Evolutionary conservation across 1,140 invertebrate genomes (phyloP).

Genomic region (Leptonema lineaticorne): DNA sequence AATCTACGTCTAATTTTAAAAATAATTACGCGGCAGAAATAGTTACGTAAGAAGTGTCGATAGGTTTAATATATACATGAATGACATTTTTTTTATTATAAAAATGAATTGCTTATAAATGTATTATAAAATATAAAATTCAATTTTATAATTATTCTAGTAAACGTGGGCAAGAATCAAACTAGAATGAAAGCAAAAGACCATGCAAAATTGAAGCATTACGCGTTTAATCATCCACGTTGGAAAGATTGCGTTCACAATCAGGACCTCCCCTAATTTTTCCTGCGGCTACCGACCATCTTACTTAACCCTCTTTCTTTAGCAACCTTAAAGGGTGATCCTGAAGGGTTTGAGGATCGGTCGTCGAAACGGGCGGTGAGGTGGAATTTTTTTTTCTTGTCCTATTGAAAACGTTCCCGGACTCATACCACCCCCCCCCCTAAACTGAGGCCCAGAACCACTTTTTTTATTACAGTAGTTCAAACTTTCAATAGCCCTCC

Average conservation of each 20-base stretch:
- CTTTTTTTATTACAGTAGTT: slow-evolving; percentile 39
- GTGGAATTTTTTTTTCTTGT: slow-evolving; percentile 32
- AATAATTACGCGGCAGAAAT: no score
- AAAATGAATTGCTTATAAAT: no score
- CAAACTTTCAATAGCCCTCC: slow-evolving; percentile 41
- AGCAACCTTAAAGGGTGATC: no score
- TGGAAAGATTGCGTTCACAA: slow-evolving; percentile 13
- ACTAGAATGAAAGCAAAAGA: no score
- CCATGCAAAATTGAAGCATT: slow-evolving; percentile 12
- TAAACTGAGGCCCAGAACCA: no score
- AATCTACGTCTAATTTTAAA: no score
- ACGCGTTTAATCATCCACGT: slow-evolving; percentile 25
- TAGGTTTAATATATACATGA: no score
- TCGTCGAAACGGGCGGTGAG: not conserved
- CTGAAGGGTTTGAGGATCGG: not conserved
- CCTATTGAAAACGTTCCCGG: slow-evolving; percentile 39
- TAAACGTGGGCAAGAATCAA: no score
- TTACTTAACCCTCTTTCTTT: slow-evolving; percentile 13
- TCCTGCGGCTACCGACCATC: slow-evolving; percentile 11
- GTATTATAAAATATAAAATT: no score
- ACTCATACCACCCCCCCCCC: not conserved
- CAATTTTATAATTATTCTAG: no score
- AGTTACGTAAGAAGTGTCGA: no score
- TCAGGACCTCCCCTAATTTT: slow-evolving; percentile 23
- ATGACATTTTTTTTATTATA: no score